phyloP scores from a whole-genome alignment of 2,113 vertebrate species.

The Malaclemys terrapin region DNA sequence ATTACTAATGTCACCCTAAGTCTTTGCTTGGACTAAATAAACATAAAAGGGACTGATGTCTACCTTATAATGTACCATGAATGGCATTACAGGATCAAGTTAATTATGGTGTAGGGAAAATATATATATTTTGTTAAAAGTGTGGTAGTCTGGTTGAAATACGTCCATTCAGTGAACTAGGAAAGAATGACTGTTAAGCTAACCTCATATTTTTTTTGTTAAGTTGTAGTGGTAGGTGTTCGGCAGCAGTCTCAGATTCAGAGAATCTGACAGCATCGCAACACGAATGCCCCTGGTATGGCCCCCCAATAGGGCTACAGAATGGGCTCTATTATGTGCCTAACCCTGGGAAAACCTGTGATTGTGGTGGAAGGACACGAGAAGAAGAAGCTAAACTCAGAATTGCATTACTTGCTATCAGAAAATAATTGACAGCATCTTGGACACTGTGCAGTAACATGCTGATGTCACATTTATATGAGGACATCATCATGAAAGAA shows the following conservation, averaged over 20 bases:
- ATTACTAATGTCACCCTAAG: background rate
- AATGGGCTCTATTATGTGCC: too few species aligned
- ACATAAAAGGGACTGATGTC: background rate
- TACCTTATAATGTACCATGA: background rate
- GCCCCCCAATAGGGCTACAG: too few species aligned
- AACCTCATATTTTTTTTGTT: too few species aligned
- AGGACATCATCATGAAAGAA: background rate
- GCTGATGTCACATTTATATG: conserved; percentile 49
- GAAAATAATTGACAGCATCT: conserved; percentile 32
- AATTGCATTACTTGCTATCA: background rate
- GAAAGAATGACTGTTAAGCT: too few species aligned
- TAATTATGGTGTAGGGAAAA: background rate
- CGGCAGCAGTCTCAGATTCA: too few species aligned
- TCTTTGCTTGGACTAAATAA: background rate
- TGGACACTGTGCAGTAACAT: conserved; percentile 29
- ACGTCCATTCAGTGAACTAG: background rate
- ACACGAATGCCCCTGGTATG: too few species aligned
- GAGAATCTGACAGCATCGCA: too few species aligned
- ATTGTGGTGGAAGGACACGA: too few species aligned
- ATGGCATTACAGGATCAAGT: background rate
- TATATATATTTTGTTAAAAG: background rate
- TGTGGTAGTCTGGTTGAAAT: background rate
- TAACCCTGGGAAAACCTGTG: too few species aligned
- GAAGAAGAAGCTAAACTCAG: background rate
- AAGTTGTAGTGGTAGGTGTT: too few species aligned